These are phyloP conservation scores for Crioceris asparagi DNA, from an alignment of 2,888 invertebrate species.

Conservation along the genomic window DNA sequence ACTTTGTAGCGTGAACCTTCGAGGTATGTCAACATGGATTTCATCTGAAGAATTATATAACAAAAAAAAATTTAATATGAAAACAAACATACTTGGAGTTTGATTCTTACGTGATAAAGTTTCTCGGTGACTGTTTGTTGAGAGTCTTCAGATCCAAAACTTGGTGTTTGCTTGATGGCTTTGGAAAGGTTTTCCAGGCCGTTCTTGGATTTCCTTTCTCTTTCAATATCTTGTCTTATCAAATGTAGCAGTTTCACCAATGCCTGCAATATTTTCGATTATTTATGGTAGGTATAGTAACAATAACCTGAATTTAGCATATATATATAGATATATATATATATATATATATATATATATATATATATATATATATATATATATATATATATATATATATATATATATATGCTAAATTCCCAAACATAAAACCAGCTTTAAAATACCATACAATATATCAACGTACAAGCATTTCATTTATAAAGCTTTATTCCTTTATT, in stretches of 20 bases:
- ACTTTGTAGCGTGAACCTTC: slow-evolving; percentile 87
- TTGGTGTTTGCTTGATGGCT: slow-evolving; percentile 76
- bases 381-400: too few species aligned
- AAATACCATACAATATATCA: too few species aligned
- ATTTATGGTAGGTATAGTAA: too few species aligned
- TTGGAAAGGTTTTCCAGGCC: slow-evolving; percentile 82
- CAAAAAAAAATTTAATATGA: slow-evolving; percentile 1
- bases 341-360: too few species aligned
- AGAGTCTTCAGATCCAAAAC: slow-evolving; percentile 77
- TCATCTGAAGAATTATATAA: slow-evolving; percentile 55
- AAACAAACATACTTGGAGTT: background rate
- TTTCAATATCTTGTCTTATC: slow-evolving; percentile 78
- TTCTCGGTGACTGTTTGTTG: slow-evolving; percentile 87
- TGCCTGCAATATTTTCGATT: slow-evolving; percentile 55
- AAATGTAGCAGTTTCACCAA: slow-evolving; percentile 74
- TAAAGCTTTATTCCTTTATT: too few species aligned
- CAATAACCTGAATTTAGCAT: too few species aligned
- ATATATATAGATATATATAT: too few species aligned
- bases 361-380: too few species aligned
- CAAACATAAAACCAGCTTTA: too few species aligned
- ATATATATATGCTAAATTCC: too few species aligned
- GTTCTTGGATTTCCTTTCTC: slow-evolving; percentile 80
- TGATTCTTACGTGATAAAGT: slow-evolving; percentile 83
- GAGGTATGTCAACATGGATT: slow-evolving; percentile 83
- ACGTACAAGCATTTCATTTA: too few species aligned